Conservation (phyloP, 1,140 invertebrate genomes). For the Heterodera schachtii region DNA sequence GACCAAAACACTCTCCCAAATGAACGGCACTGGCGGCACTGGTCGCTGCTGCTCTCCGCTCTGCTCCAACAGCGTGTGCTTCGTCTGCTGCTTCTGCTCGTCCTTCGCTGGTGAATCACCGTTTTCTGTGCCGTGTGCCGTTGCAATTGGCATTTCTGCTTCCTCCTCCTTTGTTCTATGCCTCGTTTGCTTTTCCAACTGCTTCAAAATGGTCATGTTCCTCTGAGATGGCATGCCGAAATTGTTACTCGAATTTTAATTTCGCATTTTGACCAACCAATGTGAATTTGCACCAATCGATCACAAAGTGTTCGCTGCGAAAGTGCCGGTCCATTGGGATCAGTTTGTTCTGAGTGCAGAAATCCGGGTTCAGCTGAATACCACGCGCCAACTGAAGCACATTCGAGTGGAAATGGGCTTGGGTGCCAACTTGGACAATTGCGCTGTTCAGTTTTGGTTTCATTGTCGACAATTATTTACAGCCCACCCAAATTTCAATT, state of each 20-base stretch:
- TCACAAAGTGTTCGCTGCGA: slow-evolving; percentile 35
- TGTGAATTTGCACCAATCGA: slow-evolving; percentile 60
- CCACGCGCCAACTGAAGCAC: slow-evolving; percentile 48
- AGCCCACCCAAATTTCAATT: slow-evolving; percentile 25
- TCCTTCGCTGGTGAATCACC: too few species aligned
- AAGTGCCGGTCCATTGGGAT: slow-evolving; percentile 60
- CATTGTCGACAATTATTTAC: background rate
- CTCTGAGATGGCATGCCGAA: slow-evolving; percentile 43
- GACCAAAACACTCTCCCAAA: slow-evolving; percentile 55
- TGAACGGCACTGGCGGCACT: slow-evolving; percentile 33
- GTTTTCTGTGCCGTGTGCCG: too few species aligned
- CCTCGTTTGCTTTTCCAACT: slow-evolving; percentile 15
- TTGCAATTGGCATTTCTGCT: slow-evolving; percentile 13
- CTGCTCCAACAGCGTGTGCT: background rate
- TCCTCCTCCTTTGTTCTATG: slow-evolving; percentile 12
- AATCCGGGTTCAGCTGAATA: slow-evolving; percentile 51
- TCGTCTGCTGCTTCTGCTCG: background rate
- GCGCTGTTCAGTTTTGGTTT: slow-evolving; percentile 31
- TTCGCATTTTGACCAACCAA: slow-evolving; percentile 44
- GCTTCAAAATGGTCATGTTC: slow-evolving; percentile 52
- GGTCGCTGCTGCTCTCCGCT: slow-evolving; percentile 4
- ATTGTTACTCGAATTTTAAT: background rate
- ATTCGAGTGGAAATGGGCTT: slow-evolving; percentile 58
- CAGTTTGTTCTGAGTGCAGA: slow-evolving; percentile 45
- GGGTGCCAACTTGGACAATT: slow-evolving; percentile 59